Conservation (phyloP, 2,797 vertebrate genomes). For the Clarias laeviceps region DNA sequence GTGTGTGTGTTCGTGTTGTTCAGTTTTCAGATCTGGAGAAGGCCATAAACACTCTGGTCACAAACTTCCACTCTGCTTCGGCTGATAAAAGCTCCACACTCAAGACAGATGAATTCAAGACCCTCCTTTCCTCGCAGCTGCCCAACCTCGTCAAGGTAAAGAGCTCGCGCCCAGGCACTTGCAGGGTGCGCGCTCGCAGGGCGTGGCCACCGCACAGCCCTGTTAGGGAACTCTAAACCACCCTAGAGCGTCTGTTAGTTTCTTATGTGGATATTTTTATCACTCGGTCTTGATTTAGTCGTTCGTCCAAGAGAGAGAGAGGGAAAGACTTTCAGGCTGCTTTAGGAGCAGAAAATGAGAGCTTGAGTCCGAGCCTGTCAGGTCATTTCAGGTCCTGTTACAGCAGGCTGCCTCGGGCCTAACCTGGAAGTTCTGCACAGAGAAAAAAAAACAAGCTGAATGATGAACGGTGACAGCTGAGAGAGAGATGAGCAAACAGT, state of each 20-base stretch:
- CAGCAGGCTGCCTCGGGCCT: slow-evolving; percentile 19
- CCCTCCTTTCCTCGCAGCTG: slow-evolving; percentile 71
- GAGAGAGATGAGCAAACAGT: not conserved
- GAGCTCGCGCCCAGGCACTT: slow-evolving; percentile 4
- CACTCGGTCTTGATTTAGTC: not conserved
- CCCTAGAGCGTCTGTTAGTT: not conserved
- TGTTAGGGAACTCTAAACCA: slow-evolving; percentile 42
- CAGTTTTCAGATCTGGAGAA: slow-evolving; percentile 76
- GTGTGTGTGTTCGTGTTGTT: not conserved
- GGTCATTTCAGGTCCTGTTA: not conserved
- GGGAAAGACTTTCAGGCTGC: not conserved
- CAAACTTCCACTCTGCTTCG: slow-evolving; percentile 75
- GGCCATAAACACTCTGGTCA: slow-evolving; percentile 76
- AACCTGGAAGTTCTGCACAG: not conserved
- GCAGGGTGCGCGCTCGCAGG: slow-evolving; percentile 1
- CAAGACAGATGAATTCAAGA: slow-evolving; percentile 76
- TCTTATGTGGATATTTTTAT: too few species aligned
- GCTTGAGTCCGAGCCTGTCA: not conserved
- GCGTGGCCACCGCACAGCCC: slow-evolving; percentile 20
- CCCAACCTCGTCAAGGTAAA: slow-evolving; percentile 74
- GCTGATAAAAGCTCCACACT: slow-evolving; percentile 66
- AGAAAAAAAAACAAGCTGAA: not conserved
- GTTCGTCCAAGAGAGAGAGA: not conserved
- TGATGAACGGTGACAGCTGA: not conserved
- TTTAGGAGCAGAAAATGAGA: not conserved